These are phyloP conservation scores for Drosophila stalkeri DNA, from an alignment of 2,888 invertebrate genomes.

Conservation along the genomic window DNA sequence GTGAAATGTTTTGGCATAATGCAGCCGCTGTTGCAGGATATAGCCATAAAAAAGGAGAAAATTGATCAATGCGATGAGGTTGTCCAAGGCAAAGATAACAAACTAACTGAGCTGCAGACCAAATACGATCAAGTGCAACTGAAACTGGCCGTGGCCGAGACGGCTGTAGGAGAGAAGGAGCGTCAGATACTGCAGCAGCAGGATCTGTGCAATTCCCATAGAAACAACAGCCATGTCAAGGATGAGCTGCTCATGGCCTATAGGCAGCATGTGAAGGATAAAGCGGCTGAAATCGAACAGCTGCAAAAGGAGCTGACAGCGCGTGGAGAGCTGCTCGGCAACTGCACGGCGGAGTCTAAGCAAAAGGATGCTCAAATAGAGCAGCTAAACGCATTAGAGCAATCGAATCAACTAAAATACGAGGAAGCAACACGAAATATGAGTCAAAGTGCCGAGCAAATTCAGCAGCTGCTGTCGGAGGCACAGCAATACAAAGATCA, in stretches of 20 bases:
- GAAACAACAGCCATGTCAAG: slow-evolving; percentile 10
- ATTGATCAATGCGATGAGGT: background rate
- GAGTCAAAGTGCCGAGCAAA: background rate
- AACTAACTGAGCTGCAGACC: background rate
- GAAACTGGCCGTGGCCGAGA: slow-evolving; percentile 4
- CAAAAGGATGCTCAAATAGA: background rate
- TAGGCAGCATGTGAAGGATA: background rate
- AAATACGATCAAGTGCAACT: slow-evolving; percentile 1
- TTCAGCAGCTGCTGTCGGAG: slow-evolving; percentile 2
- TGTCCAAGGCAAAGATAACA: background rate
- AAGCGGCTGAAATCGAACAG: background rate
- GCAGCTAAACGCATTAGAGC: background rate
- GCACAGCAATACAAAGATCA: background rate
- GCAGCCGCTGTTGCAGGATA: slow-evolving; percentile 5
- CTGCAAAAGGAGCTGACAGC: background rate
- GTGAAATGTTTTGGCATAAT: slow-evolving; percentile 7
- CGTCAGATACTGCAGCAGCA: slow-evolving; percentile 1
- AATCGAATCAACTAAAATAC: background rate
- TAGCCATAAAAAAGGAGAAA: slow-evolving; percentile 5
- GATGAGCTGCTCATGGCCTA: slow-evolving; percentile 5
- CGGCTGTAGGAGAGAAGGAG: background rate
- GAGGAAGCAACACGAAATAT: background rate
- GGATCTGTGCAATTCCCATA: background rate
- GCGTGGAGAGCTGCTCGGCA: background rate
- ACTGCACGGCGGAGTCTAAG: background rate